A percentile compares a stretch with the other conserved stretches of the same genome.
phyloP scores from a whole-genome alignment of 2,797 vertebrate genomes.

The Pantherophis vulpinus region DNA sequence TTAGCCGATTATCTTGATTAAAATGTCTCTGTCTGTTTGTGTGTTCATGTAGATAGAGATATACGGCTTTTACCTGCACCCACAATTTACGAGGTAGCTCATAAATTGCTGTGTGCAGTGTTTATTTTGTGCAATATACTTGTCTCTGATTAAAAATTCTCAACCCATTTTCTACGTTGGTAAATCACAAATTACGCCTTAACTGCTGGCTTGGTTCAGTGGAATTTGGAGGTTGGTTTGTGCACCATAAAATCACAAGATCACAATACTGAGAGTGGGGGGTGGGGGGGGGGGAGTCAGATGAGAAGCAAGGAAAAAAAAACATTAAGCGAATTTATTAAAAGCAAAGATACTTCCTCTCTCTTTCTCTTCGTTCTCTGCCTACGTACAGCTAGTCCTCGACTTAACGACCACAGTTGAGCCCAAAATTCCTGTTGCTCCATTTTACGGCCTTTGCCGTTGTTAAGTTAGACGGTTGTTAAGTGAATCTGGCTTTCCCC shows the following conservation, averaged over 20 bases:
- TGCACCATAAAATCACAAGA: not conserved
- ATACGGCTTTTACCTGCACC: not conserved
- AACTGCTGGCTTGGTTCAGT: not conserved
- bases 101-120: not conserved
- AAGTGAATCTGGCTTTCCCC: too few relatives aligned
- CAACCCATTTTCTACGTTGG: not conserved
- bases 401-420: not conserved
- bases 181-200: not conserved
- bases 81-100: not conserved
- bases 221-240: not conserved
- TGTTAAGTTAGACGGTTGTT: too few relatives aligned
- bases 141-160: not conserved
- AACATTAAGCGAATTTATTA: not conserved
- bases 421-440: too few relatives aligned
- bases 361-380: not conserved
- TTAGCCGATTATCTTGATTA: not conserved
- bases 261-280: not conserved
- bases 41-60: not conserved
- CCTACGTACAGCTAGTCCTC: not conserved
- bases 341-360: not conserved
- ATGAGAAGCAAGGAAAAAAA: fast-evolving
- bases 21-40: not conserved
- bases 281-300: not conserved
- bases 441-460: too few relatives aligned
- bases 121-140: not conserved